Evolutionary conservation across 2,797 vertebrate genomes (phyloP).

Genomic region (Takifugu rubripes): DNA sequence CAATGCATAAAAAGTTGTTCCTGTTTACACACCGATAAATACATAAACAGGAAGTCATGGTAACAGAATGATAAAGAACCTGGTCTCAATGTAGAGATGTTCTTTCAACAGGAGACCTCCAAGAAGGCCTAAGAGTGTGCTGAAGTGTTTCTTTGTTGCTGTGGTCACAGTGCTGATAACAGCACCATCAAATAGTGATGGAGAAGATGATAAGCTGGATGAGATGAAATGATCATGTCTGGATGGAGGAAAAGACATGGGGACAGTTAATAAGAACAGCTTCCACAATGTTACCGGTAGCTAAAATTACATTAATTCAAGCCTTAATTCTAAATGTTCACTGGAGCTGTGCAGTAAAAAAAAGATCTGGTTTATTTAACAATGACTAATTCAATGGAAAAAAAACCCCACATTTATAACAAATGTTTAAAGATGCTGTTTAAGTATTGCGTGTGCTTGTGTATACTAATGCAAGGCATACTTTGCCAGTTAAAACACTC

Average conservation of each 20-base stretch:
- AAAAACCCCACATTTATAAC: neutral
- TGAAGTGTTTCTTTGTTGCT: slow-evolving; percentile 98
- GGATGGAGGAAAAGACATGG: slow-evolving; percentile 7
- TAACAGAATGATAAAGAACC: slow-evolving; percentile 54
- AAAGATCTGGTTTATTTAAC: neutral
- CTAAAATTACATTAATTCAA: neutral
- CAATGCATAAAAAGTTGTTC: neutral
- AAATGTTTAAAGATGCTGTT: neutral
- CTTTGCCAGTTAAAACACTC: neutral
- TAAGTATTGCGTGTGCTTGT: neutral
- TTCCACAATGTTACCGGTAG: neutral
- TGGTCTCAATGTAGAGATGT: slow-evolving; percentile 87
- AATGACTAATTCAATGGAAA: neutral
- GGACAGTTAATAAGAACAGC: too few relatives aligned
- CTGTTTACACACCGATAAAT: neutral
- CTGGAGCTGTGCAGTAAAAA: neutral
- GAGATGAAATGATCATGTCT: slow-evolving; percentile 99
- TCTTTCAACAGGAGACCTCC: slow-evolving; percentile 88
- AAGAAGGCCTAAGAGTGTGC: slow-evolving; percentile 89
- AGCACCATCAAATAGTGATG: slow-evolving; percentile 94
- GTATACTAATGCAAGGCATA: neutral
- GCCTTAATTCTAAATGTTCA: neutral
- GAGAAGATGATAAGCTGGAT: slow-evolving; percentile 96
- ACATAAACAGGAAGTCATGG: neutral
- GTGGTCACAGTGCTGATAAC: slow-evolving; percentile 99